Evolutionary conservation across 2,888 invertebrate genomes (phyloP).

Genomic region (Brachypalpus laphriformis): DNA sequence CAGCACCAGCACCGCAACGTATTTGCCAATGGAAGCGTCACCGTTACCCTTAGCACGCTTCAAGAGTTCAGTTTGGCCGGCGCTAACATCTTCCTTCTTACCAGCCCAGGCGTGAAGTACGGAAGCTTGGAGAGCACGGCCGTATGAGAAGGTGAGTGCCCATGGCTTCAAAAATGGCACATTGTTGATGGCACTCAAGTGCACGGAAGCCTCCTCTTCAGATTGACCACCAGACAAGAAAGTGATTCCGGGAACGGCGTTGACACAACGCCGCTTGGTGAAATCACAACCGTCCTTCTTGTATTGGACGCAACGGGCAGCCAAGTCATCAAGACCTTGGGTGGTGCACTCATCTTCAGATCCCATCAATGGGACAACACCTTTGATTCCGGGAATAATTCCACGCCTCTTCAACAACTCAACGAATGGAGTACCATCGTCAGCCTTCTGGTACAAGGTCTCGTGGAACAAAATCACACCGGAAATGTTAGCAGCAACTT

Average conservation of each 20-base stretch:
- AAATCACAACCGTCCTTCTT: conserved; percentile 98
- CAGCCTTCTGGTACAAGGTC: conserved; percentile 98
- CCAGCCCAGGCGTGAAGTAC: no score
- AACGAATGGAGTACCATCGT: conserved; percentile 92
- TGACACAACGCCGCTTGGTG: conserved; percentile 99
- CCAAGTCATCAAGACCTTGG: conserved; percentile 97
- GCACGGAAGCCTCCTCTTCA: conserved; percentile 97
- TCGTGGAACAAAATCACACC: conserved; percentile 99
- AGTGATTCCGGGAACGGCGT: conserved; percentile 97
- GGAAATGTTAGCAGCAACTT: conserved; percentile 91
- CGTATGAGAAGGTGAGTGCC: conserved; percentile 98
- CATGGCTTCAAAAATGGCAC: conserved; percentile 94
- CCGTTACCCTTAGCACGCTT: no score
- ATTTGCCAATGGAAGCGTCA: no score
- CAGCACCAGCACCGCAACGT: no score
- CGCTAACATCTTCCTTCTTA: conserved; percentile 92
- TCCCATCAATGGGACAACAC: conserved; percentile 96
- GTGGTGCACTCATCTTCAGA: conserved; percentile 98
- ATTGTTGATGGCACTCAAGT: conserved; percentile 98
- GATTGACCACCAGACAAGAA: conserved; percentile 99
- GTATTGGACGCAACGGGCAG: conserved; percentile 97
- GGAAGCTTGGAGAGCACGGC: conserved; percentile 99
- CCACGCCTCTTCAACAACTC: conserved; percentile 92
- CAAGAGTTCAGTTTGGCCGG: no score
- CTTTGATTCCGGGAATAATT: conserved; percentile 98